Percentiles rank a stretch among this genome's conserved stretches.
Evolutionary conservation across 2,888 invertebrate species (phyloP).

Genomic region (Drosophila yooni): DNA sequence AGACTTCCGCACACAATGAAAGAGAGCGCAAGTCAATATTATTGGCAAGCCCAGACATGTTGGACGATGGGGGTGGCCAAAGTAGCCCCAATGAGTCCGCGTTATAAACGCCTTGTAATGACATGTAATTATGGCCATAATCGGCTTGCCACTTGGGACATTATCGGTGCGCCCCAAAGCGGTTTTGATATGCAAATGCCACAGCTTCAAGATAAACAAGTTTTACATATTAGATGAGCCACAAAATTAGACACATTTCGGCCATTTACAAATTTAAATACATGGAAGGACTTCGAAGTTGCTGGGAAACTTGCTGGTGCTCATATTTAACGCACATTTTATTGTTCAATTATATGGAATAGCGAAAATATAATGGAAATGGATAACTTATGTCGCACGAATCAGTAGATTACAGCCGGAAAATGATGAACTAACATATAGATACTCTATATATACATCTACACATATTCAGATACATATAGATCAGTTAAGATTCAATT

Average conservation of each 20-base stretch:
- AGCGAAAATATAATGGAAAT: background rate
- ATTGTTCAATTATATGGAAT: background rate
- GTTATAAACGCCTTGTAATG: constrained; percentile 82
- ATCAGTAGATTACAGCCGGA: background rate
- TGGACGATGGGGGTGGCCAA: background rate
- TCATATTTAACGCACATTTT: background rate
- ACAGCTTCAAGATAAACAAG: constrained; percentile 23
- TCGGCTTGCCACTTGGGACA: constrained; percentile 79
- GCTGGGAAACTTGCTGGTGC: background rate
- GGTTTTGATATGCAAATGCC: constrained; percentile 77
- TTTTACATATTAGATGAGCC: constrained; percentile 13
- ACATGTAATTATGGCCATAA: constrained; percentile 84
- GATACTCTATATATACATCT: background rate
- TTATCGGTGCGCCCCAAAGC: constrained; percentile 56
- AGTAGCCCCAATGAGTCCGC: constrained; percentile 29
- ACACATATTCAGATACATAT: background rate
- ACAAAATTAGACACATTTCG: background rate
- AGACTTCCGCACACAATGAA: constrained; percentile 65
- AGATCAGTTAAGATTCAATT: constrained; percentile 8
- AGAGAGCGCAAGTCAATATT: constrained; percentile 69
- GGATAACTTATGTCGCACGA: background rate
- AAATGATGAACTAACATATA: background rate
- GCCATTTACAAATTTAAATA: background rate
- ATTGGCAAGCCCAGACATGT: constrained; percentile 31
- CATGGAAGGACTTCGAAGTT: background rate